Evolutionary conservation across 2,888 invertebrate species (phyloP).

Genomic region (Ormyrus nitidulus): DNA sequence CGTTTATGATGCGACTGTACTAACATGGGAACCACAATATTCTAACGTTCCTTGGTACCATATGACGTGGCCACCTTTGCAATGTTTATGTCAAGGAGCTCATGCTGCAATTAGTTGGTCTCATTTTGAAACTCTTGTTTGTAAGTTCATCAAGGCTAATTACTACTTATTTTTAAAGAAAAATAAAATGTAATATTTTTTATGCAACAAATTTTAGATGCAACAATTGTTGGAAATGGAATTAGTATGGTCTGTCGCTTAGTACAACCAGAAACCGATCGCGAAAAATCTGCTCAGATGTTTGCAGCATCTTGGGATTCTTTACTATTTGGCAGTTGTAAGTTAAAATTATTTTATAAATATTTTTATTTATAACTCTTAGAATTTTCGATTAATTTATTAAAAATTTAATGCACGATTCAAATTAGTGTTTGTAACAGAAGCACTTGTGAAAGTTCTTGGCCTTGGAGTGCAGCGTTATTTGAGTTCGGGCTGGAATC

Average conservation of each 20-base stretch:
- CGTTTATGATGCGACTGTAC: constrained; percentile 83
- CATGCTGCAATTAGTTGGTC: constrained; percentile 82
- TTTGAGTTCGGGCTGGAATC: constrained; percentile 90
- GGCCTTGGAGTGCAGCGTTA: constrained; percentile 85
- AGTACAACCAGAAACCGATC: constrained; percentile 79
- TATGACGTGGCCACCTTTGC: constrained; percentile 79
- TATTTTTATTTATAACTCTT: background rate
- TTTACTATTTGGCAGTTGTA: constrained; percentile 82
- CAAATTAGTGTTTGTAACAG: constrained; percentile 84
- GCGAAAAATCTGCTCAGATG: constrained; percentile 80
- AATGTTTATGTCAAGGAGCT: constrained; percentile 80
- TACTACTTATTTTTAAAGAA: constrained; percentile 6
- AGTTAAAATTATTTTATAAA: constrained; percentile 68
- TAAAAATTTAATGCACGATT: background rate
- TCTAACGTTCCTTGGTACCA: constrained; percentile 85
- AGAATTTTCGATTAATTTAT: background rate
- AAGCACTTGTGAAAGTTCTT: constrained; percentile 84
- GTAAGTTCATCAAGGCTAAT: constrained; percentile 76
- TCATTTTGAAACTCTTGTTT: constrained; percentile 85
- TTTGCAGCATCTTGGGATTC: constrained; percentile 88
- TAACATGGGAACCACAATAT: constrained; percentile 85
- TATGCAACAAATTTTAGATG: constrained; percentile 76
- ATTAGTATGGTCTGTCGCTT: constrained; percentile 85
- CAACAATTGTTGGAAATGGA: constrained; percentile 85
- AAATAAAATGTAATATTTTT: constrained; percentile 7